Percentiles rank a stretch among this genome's conserved stretches.
phyloP scores from a whole-genome alignment of 2,888 invertebrate genomes.

The Diaperis boleti region DNA sequence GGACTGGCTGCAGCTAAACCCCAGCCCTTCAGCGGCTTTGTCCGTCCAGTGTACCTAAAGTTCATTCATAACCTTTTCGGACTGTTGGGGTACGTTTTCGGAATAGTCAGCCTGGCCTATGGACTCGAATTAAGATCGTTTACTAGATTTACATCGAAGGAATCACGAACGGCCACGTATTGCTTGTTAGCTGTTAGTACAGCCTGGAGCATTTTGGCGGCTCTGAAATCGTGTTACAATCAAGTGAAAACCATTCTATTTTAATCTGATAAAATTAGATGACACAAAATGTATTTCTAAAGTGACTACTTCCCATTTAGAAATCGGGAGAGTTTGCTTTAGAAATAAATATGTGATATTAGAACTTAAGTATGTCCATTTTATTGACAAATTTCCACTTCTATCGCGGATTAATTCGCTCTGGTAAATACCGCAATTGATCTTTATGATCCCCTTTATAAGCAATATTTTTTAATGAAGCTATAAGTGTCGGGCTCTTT shows the following conservation, averaged over 20 bases:
- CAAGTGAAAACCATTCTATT: conserved; percentile 38
- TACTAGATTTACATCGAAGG: conserved; percentile 20
- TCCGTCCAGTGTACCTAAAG: conserved; percentile 50
- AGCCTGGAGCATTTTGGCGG: conserved; percentile 45
- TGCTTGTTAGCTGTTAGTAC: conserved; percentile 41
- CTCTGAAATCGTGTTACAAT: conserved; percentile 40
- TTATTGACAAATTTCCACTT: no score
- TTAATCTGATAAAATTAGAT: conserved; percentile 5
- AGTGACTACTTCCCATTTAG: no score
- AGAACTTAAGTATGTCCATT: no score
- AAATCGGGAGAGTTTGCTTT: no score
- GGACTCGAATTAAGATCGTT: conserved; percentile 39
- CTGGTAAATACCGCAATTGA: background rate
- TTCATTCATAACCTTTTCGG: conserved; percentile 51
- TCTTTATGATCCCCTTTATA: conserved; percentile 11
- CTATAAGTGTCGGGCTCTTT: no score
- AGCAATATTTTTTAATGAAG: no score
- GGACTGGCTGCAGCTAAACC: conserved; percentile 49
- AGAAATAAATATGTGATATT: no score
- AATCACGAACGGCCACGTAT: conserved; percentile 30
- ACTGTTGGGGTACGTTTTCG: conserved; percentile 47
- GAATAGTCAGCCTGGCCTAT: conserved; percentile 47
- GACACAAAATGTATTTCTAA: no score
- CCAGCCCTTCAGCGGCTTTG: conserved; percentile 33
- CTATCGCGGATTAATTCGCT: conserved; percentile 9